A percentile compares a stretch with the other conserved stretches of the same genome.
Evolutionary conservation across 2,888 invertebrate species (phyloP).

Genomic region (Tubulanus polymorphus): DNA sequence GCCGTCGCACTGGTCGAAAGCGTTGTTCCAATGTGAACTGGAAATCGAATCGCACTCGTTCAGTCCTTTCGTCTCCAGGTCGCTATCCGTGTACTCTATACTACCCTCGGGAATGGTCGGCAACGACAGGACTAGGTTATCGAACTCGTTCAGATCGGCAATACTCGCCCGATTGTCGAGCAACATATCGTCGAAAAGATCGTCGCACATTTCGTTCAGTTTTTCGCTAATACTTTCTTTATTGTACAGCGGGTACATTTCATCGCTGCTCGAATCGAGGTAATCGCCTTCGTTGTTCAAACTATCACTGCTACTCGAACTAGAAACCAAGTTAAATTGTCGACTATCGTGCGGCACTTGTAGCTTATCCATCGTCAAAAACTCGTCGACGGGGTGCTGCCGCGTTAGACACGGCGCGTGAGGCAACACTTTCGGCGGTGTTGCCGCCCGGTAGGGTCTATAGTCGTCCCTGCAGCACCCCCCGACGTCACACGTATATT

Average conservation of each 20-base stretch:
- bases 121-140: too few relatives aligned
- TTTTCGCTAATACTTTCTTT: not conserved
- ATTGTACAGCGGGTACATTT: not conserved
- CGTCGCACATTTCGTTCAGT: not conserved
- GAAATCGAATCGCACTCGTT: not conserved
- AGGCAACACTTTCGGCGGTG: not conserved
- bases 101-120: not conserved
- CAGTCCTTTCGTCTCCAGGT: not conserved
- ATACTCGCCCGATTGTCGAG: not conserved
- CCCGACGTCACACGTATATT: constrained; percentile 45
- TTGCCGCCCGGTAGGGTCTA: not conserved
- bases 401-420: not conserved
- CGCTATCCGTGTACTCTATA: not conserved
- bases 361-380: too few relatives aligned
- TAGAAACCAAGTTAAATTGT: not conserved
- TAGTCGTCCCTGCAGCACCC: constrained; percentile 15
- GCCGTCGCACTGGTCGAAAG: not conserved
- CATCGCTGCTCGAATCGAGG: not conserved
- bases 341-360: not conserved
- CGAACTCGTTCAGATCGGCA: not conserved
- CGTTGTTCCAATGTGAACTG: not conserved
- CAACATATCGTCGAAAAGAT: not conserved
- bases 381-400: too few relatives aligned
- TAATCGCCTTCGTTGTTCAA: too few relatives aligned
- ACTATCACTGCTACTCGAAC: not conserved